Base-by-base conservation (phyloP, 2,797 vertebrate species). In the Microchirus variegatus region DNA sequence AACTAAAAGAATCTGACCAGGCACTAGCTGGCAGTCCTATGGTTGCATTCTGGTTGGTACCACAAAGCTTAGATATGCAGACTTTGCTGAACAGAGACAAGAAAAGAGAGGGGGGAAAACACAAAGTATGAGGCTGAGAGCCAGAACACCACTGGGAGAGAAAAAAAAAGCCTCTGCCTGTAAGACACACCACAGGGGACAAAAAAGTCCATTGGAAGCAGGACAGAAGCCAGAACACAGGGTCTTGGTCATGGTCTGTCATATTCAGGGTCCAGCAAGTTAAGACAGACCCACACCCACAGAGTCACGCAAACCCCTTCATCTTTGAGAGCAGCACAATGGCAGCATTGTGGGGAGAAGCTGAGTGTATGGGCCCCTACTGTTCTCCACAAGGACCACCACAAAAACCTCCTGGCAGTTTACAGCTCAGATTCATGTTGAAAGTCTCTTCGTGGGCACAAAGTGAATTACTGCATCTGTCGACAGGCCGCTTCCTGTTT, bases 331-430 rank as follows among this genome's bases (percentile, higher is more conserved):
- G 76, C 64, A 67, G 63, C 67, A 92, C 90, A 91, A 90, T 83
- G 78, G 79, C 78, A 63, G 81, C 84, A 91, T 89, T 91, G 85
- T 91, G 73, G 75, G 63, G 36, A 15, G 77, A 68, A 79, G 75
- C 78, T 31, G 69, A 67, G 74, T 60, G 63, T 62, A 60, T 52
- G 83, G 61, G 70, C 71, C 64, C 70, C 74, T 59, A 67, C 83
- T 80, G 77, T 82, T 85, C 73, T 76, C 73, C 49, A 55, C 70
- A 61, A 59, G 64, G 55, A 57, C 56, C 43, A 2, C 62, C 57
- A 70, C 75, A 80, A 79, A 75, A 81, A 58, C 48, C 77, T 65
- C 67, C 65, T 15, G 78, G 35, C 69, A 68, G 74, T 81, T 80
- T 73, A 75, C 64, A 80, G 66, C 70, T 45, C 15, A 22, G 50